A percentile compares a stretch with the other conserved stretches of the same genome.
These are phyloP conservation scores for Acanthurus lineatus DNA, from an alignment of 2,797 vertebrate species.

Conservation along the genomic window DNA sequence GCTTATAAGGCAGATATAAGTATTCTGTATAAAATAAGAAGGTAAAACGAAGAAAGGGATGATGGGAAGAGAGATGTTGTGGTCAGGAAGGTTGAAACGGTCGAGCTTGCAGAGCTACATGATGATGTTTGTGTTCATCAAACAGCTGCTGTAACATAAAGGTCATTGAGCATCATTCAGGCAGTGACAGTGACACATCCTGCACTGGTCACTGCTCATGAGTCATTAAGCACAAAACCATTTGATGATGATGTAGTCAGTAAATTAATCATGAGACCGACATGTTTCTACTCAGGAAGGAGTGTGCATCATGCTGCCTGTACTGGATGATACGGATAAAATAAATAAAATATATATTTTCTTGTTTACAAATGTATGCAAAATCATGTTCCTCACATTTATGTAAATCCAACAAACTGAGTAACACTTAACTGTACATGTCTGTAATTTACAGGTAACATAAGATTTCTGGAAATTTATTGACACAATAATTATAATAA, in stretches of 20 bases:
- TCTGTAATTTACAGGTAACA: neutral
- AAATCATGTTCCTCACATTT: neutral
- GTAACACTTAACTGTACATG: neutral
- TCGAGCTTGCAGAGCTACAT: neutral
- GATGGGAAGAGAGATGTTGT: neutral
- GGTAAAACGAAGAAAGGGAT: neutral
- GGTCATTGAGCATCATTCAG: constrained; percentile 16
- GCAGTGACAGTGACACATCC: constrained; percentile 8
- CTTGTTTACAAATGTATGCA: no score
- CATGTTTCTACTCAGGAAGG: constrained; percentile 7
- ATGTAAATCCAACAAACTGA: neutral
- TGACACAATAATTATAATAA: no score
- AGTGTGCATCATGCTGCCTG: neutral
- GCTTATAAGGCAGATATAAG: constrained; percentile 16
- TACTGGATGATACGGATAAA: neutral
- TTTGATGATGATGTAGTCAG: constrained; percentile 10
- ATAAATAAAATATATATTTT: neutral
- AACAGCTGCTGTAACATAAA: constrained; percentile 21
- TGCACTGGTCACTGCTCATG: neutral
- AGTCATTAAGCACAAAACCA: constrained; percentile 28
- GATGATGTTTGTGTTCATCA: neutral
- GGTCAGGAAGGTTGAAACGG: neutral
- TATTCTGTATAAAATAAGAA: constrained; percentile 23
- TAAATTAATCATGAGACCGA: constrained; percentile 35
- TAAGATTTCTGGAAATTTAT: neutral